Evolutionary conservation across 2,888 invertebrate species (phyloP).

Genomic region (Prionchulus punctatus): DNA sequence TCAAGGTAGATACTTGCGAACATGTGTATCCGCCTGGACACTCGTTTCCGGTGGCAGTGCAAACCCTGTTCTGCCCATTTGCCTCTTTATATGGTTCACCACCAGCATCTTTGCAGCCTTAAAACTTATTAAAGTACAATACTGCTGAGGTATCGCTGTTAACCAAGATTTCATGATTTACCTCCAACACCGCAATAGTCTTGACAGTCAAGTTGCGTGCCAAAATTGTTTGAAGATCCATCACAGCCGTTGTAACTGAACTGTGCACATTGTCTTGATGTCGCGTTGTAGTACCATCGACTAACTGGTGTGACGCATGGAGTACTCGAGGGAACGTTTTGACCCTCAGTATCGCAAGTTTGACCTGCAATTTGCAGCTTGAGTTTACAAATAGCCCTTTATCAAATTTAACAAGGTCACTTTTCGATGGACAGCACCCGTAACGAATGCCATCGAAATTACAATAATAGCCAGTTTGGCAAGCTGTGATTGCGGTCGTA

Average conservation of each 20-base stretch:
- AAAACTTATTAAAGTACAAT: neutral
- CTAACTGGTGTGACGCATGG: constrained; percentile 29
- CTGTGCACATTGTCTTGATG: constrained; percentile 11
- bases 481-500: constrained; percentile 15
- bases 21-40: constrained; percentile 30
- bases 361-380: constrained; percentile 20
- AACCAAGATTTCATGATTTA: too few relatives aligned
- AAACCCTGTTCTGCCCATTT: constrained; percentile 25
- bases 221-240: too few relatives aligned
- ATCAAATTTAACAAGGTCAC: too few relatives aligned
- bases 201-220: constrained; percentile 27
- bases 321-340: constrained; percentile 26
- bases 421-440: constrained; percentile 27
- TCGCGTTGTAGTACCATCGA: constrained; percentile 27
- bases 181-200: constrained; percentile 21
- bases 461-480: constrained; percentile 30
- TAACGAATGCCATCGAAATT: constrained; percentile 30
- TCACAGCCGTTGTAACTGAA: too few relatives aligned
- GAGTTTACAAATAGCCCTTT: too few relatives aligned
- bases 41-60: constrained; percentile 23
- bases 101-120: constrained; percentile 27
- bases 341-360: constrained; percentile 25
- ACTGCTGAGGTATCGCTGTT: too few relatives aligned
- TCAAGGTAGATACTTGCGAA: constrained; percentile 24
- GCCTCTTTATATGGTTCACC: constrained; percentile 28